These are phyloP conservation scores for Leptinotarsa haldemani DNA, from an alignment of 2,888 invertebrate species.

Conservation along the genomic window DNA sequence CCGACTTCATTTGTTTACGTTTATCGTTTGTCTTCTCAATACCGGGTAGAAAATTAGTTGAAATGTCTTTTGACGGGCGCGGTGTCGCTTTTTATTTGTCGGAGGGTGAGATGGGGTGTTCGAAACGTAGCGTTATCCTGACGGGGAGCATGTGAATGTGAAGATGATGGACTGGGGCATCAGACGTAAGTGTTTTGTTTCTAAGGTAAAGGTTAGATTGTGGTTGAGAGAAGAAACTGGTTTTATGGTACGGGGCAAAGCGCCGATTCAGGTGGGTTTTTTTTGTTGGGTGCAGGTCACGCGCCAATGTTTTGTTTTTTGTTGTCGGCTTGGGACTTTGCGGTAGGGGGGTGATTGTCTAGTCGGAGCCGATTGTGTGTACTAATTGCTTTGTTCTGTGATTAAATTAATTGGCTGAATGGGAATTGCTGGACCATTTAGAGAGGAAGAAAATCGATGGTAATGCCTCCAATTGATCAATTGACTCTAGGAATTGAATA, in stretches of 20 bases:
- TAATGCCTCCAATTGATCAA: not conserved
- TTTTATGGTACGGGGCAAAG: conserved; percentile 15
- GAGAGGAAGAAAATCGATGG: not conserved
- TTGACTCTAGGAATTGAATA: no score
- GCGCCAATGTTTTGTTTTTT: conserved; percentile 17
- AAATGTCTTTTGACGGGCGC: conserved; percentile 10
- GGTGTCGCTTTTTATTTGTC: not conserved
- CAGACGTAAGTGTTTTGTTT: conserved; percentile 72
- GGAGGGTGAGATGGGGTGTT: conserved; percentile 5
- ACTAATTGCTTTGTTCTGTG: conserved; percentile 10
- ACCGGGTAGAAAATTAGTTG: conserved; percentile 12
- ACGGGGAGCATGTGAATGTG: conserved; percentile 40
- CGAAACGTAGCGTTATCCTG: conserved; percentile 15
- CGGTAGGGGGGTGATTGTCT: not conserved
- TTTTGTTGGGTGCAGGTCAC: conserved; percentile 16
- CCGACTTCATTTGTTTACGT: conserved; percentile 20
- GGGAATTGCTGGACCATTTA: not conserved
- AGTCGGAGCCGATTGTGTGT: not conserved
- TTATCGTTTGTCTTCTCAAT: conserved; percentile 18
- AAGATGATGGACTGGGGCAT: conserved; percentile 82
- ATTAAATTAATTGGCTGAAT: not conserved
- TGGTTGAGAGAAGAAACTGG: conserved; percentile 15
- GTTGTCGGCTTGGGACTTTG: not conserved
- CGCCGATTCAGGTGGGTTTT: conserved; percentile 19
- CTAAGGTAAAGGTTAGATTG: conserved; percentile 16